Conservation (phyloP, 2,797 vertebrate species). For the Macropus fuliginosus region DNA sequence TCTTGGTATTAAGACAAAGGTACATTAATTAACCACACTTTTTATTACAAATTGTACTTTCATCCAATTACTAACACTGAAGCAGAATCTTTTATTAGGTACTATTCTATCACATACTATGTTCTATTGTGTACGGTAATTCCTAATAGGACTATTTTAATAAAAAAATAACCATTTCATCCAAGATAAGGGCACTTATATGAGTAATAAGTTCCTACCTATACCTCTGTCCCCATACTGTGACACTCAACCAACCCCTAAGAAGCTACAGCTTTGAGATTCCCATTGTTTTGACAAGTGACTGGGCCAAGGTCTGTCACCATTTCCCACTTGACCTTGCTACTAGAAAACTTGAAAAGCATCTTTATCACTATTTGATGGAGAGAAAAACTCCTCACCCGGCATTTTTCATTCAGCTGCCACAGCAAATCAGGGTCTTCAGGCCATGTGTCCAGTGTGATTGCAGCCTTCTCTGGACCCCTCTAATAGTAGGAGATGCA, state of each 20-base stretch:
- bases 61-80: background rate
- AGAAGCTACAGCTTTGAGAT: background rate
- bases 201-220: background rate
- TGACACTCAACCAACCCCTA: background rate
- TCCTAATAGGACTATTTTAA: background rate
- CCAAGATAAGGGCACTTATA: background rate
- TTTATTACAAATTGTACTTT: background rate
- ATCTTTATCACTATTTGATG: background rate
- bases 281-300: background rate
- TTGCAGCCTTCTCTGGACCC: conserved; percentile 43
- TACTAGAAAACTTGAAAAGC: background rate
- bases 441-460: conserved; percentile 51
- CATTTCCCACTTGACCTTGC: background rate
- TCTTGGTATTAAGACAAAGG: background rate
- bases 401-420: conserved; percentile 72
- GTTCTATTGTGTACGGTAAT: background rate
- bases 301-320: background rate
- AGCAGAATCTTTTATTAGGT: background rate
- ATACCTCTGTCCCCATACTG: background rate
- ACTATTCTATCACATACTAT: too few relatives aligned
- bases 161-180: background rate
- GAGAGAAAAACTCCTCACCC: conserved; percentile 58
- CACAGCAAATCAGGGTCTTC: conserved; percentile 66
- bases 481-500: conserved; percentile 48
- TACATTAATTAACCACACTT: background rate